Evolutionary conservation across 2,113 vertebrate genomes (phyloP), one percentile per base, ranked within the genome.

Genomic region (Rana temporaria): DNA sequence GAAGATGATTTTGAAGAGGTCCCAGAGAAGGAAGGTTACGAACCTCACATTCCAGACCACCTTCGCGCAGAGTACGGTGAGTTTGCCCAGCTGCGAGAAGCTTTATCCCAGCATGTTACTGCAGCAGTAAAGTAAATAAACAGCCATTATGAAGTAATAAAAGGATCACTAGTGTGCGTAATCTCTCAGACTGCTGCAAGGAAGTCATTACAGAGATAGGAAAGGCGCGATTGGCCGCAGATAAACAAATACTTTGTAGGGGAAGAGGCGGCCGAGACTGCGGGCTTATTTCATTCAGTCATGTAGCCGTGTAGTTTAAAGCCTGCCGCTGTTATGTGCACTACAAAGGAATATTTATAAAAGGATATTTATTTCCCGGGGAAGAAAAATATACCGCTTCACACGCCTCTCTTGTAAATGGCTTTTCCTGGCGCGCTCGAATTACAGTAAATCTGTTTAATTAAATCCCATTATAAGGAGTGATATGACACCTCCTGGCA

Each of bases 11-110:
- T 99, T 62, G 94, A 96, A 84, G 98, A 99, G 85, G 97, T 99
- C 82, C 97, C 96, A 0, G 97, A 99, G 88, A 99, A 98, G 87
- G 97, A 99, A 78, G 97, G 97, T 63, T 98, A 95, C 0, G 97
- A 99, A 84, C 94, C 96, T 0, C 87, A 93, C 88, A 93, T 98
- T 90, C 95, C 95, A 30, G 94, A 96, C 81, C 95, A 96, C 91
- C 94, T 98, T 62, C 88, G 93, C 70, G 87, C 90, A 0, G 94
- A 98, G 75, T 96, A 95, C 0, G 97, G 97, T 99, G 88, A 96
- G 96, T 92, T 92, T 92, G 84, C 88, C 89, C 90, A 92, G 87
- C 89, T 90, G 90, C 81, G 88, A 84, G 85, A 52, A 18, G 84
- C 87, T 84, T 86, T 86, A 87, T 86, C 87, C 85, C 86, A 82